A percentile compares a stretch with the other conserved stretches of the same genome.
phyloP scores from a whole-genome alignment of 2,113 vertebrate genomes.

The Cyprinodon variegatus region DNA sequence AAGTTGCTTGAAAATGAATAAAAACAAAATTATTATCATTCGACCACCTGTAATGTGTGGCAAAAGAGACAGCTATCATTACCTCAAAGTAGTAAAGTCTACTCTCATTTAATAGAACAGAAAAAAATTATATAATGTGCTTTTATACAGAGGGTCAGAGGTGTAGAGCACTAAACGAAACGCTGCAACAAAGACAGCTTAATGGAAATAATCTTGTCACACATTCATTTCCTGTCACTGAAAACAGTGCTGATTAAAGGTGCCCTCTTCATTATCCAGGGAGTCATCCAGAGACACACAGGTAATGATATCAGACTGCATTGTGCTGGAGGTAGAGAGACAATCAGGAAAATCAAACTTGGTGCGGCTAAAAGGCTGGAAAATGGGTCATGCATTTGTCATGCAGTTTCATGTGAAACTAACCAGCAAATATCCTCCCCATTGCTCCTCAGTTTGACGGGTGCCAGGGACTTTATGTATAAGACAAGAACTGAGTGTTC shows the following conservation, averaged over 20 bases:
- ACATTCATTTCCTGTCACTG: conserved; percentile 45
- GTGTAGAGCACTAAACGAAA: neutral
- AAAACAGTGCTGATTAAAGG: conserved; percentile 41
- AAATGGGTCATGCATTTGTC: conserved; percentile 48
- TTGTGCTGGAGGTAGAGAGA: conserved; percentile 33
- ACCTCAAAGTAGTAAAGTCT: too few relatives aligned
- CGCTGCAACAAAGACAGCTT: conserved; percentile 1
- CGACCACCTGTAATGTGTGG: too few relatives aligned
- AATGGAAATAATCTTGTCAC: conserved; percentile 50
- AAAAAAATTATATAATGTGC: too few relatives aligned
- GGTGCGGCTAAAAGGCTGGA: neutral
- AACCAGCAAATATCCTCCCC: conserved; percentile 14
- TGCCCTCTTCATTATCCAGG: conserved; percentile 35
- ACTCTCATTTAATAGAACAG: too few relatives aligned
- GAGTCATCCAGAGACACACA: conserved; percentile 12
- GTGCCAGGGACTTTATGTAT: conserved; percentile 9
- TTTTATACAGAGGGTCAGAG: neutral
- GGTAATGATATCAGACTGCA: conserved; percentile 49
- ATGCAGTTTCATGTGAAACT: conserved; percentile 16
- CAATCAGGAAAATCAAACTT: conserved; percentile 35
- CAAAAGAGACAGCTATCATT: too few relatives aligned
- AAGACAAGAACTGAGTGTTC: conserved; percentile 5
- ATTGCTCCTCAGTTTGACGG: neutral
- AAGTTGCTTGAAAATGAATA: too few relatives aligned
- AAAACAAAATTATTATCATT: too few relatives aligned